phyloP scores from a whole-genome alignment of 2,888 invertebrate species.

The Anagyrus pseudococci region DNA sequence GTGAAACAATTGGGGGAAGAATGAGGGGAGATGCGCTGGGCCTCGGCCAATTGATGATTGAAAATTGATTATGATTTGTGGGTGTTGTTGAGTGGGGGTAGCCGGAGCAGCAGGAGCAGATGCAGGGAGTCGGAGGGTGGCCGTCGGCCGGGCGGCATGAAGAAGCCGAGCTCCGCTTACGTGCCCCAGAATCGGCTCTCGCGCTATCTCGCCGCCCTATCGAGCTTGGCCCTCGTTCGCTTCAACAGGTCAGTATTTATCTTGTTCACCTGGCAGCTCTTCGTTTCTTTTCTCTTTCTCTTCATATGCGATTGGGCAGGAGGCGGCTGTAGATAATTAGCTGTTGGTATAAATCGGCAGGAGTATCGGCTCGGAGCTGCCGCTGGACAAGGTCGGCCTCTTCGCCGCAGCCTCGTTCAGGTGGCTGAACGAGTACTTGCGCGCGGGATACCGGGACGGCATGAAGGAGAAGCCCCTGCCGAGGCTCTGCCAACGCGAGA shows the following conservation, averaged over 20 bases:
- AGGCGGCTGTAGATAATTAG: neutral
- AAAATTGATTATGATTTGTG: no score
- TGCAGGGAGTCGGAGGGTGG: neutral
- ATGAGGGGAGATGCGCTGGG: no score
- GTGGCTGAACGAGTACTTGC: conserved; percentile 64
- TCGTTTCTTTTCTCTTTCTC: conserved; percentile 1
- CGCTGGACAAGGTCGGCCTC: conserved; percentile 62
- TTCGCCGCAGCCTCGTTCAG: conserved; percentile 63
- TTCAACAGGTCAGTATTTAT: conserved; percentile 43
- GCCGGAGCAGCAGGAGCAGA: neutral
- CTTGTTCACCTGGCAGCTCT: neutral
- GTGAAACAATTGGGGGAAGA: no score
- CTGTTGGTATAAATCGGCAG: neutral
- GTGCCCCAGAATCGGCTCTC: conserved; percentile 52
- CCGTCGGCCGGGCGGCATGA: conserved; percentile 11
- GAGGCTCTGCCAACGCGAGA: conserved; percentile 60
- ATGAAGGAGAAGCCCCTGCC: conserved; percentile 59
- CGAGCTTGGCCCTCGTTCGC: conserved; percentile 50
- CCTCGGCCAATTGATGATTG: no score
- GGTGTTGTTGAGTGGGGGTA: neutral
- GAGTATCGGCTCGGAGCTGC: conserved; percentile 45
- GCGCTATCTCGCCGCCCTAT: conserved; percentile 51
- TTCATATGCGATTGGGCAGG: no score
- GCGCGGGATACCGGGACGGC: conserved; percentile 61
- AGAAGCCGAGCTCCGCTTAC: conserved; percentile 48